phyloP scores from a whole-genome alignment of 37 sponge, comb jelly and placozoan species.

The Aphrocallistes beatrix region DNA sequence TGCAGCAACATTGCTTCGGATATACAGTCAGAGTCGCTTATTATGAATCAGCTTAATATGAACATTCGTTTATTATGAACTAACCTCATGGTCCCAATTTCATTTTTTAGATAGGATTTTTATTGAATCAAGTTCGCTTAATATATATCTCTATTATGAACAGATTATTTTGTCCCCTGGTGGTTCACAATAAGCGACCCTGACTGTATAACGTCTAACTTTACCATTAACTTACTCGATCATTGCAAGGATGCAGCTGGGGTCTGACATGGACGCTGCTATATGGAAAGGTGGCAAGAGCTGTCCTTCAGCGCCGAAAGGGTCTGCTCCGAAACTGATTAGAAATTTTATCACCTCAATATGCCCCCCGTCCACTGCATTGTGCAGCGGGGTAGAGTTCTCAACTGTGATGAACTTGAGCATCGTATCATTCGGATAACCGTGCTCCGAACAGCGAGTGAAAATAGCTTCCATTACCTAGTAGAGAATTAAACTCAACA shows the following conservation, averaged over 20 bases:
- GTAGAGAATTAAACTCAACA: too few relatives aligned
- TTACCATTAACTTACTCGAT: neutral
- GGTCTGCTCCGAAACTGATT: conserved; percentile 45
- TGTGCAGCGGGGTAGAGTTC: conserved; percentile 74
- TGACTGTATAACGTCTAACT: too few relatives aligned
- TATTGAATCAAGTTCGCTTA: too few relatives aligned
- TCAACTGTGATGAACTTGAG: conserved; percentile 54
- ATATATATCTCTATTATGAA: too few relatives aligned
- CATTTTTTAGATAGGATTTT: too few relatives aligned
- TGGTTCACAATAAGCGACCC: too few relatives aligned
- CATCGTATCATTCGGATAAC: conserved; percentile 41
- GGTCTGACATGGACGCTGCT: conserved; percentile 31
- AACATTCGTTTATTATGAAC: too few relatives aligned
- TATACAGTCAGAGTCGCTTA: too few relatives aligned
- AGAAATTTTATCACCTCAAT: conserved; percentile 54
- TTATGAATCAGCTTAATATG: too few relatives aligned
- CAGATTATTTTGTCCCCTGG: too few relatives aligned
- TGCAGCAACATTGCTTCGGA: too few relatives aligned
- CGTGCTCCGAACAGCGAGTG: conserved; percentile 23
- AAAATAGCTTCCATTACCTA: conserved; percentile 39
- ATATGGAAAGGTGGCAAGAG: conserved; percentile 52
- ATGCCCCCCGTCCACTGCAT: conserved; percentile 67
- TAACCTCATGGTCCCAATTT: too few relatives aligned
- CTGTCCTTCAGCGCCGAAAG: conserved; percentile 24
- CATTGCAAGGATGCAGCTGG: neutral